Evolutionary conservation across 2,797 vertebrate genomes (phyloP), one percentile per base, ranked within the genome.

Genomic region (Acanthiza pusilla): DNA sequence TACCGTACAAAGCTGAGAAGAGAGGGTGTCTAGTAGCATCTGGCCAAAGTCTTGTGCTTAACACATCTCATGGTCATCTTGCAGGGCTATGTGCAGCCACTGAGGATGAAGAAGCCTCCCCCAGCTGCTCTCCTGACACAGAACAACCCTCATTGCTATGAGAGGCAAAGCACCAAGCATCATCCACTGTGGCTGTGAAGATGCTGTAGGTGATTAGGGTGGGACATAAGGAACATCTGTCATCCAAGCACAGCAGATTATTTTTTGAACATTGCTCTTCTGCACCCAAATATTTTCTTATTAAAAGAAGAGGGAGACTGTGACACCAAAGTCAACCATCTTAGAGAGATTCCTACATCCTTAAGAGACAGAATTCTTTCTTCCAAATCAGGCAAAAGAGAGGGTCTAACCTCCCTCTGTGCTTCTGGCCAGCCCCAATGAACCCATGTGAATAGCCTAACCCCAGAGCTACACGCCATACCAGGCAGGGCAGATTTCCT

Each of bases 181-280:
- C 19, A 14, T 1, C 60, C 32, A 67, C n/a, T 0, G 0, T 4
- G 29, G 70, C 58, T 82, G 27, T 2, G 1, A 55, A 55, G 51
- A 76, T 18, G 36, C 40, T 91, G 36, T 15, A 15, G 13, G 45
- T 80, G 22, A 36, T 34, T 18, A 42, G 22, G 18, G 42, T 32
- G 55, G 47, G 38, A 62, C n/a, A 34, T 5, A 75, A 63, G n/a
- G 27, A 91, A 84, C 16, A 73, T 48, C 10, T 72, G 32, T 51
- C 43, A 84, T 30, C 43, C 67, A 73, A 34, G 4, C 20, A 82
- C 48, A 70, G 50, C 7, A 32, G 27, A 34, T 58, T 47, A 9
- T 38, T 53, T 67, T 81, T 54, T 71, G 0, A 75, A 55, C 30
- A 22, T 38, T 43, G n/a, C 9, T 73, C 30, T 77, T 77, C 30